Evolutionary conservation across 2,113 vertebrate species (phyloP), one percentile per base, ranked within the genome.

Genomic region (Chlamydotis undulata): DNA sequence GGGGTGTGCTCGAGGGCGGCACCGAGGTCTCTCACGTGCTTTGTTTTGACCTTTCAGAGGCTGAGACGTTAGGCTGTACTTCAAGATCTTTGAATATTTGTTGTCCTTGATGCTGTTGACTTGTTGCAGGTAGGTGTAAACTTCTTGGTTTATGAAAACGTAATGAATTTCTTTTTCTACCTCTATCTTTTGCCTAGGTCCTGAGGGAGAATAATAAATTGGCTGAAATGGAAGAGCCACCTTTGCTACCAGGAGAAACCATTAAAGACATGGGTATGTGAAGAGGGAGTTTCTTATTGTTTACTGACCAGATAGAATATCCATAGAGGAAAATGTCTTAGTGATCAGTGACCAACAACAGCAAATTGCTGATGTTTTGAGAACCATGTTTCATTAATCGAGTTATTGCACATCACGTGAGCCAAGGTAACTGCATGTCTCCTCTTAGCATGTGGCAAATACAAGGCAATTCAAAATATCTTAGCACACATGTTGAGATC

Each of bases 221-320:
- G 93, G 98, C 98, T 87, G 98, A 98, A 98, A 98, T 98, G 98
- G 99, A 99, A 94, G 99, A 99, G 65, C 98, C 98, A 56, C 98
- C 99, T 81, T 97, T 99, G 93, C 98, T 99, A 69, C 99, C 99
- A 39, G 99, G 99, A 95, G 99, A 99, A 97, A 98, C 97, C 14
- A 98, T 99, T 85, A 99, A 99, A 96, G 99, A 99, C 78, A 98
- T 98, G 98, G 98, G 98, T 98, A 96, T 3, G 98, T 97, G 85
- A 89, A 87, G 39, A 43, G 55, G 35, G 77, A 91, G 85, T 93
- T 83, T 35, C 13, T 64, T 83, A 8, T 61, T 88, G 23, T 59
- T 75, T 86, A 28, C 31, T 91, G 68, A 73, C 19, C 80, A 35
- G 57, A 22, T 39, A 82, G 39, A 85, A 37, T 64, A 29, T 37